A percentile compares a stretch with the other conserved stretches of the same genome.
These are phyloP conservation scores for cat (Felis catus) DNA, from an alignment of 2,113 vertebrate species.

Conservation along the genomic window DNA sequence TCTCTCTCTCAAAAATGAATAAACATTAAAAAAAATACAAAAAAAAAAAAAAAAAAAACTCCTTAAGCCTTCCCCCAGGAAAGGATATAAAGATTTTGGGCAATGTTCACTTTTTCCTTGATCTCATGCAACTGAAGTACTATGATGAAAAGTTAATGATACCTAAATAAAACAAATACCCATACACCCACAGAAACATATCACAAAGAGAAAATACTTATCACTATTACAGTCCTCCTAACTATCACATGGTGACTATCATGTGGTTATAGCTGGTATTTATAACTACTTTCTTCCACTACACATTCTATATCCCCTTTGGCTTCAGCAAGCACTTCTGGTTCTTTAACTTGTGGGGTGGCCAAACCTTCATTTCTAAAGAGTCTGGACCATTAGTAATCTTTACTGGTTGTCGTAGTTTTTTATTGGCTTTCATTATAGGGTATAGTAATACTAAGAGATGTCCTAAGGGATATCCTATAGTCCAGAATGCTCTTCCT, in stretches of 20 bases:
- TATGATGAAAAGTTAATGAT: neutral
- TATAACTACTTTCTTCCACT: neutral
- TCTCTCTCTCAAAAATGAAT: too few species aligned
- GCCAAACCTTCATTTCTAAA: neutral
- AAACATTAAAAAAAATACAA: too few species aligned
- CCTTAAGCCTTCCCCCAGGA: neutral
- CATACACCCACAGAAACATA: neutral
- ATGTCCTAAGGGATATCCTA: neutral
- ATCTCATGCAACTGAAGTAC: neutral
- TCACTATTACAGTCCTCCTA: neutral
- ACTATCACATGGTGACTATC: too few species aligned
- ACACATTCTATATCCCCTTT: neutral
- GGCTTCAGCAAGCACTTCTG: neutral
- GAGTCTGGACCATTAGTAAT: neutral
- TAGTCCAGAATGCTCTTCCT: neutral
- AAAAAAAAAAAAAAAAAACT: neutral
- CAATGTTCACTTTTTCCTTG: neutral
- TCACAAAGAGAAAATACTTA: neutral
- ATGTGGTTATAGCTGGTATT: neutral
- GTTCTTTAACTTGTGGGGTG: neutral
- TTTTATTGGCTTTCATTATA: neutral
- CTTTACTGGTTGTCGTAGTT: neutral
- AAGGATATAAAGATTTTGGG: neutral
- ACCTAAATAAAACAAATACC: neutral
- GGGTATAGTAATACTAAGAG: neutral